A percentile compares a stretch with the other conserved stretches of the same genome.
Conservation (phyloP, 2,113 vertebrate species). For the Bufo gargarizans region DNA sequence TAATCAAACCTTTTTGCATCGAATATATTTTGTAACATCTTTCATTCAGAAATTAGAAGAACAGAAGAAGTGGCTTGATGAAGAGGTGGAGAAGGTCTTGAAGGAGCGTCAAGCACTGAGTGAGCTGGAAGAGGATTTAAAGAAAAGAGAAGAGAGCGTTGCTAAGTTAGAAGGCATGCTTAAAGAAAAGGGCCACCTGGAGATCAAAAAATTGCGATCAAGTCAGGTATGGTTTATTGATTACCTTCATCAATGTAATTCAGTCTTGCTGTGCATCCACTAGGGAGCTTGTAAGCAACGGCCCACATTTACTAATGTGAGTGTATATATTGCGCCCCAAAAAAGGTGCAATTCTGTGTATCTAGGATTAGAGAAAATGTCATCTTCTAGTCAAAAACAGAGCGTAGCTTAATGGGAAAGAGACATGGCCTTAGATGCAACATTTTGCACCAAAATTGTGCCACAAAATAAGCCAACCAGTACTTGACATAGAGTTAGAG, state of each 20-base stretch:
- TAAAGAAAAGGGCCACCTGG: conserved; percentile 80
- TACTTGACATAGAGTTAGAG: no score
- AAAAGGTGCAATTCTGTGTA: no score
- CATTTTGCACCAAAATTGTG: no score
- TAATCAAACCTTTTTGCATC: not conserved
- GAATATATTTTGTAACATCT: conserved; percentile 10
- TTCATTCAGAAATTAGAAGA: conserved; percentile 71
- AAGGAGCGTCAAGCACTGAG: conserved; percentile 77
- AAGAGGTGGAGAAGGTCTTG: conserved; percentile 84
- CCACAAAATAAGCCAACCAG: no score
- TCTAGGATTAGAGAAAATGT: no score
- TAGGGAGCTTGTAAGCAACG: not conserved
- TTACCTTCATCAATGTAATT: not conserved
- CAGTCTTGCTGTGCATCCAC: not conserved
- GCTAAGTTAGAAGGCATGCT: conserved; percentile 78
- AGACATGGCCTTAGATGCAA: no score
- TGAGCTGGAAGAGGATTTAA: conserved; percentile 84
- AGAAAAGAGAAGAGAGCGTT: conserved; percentile 81
- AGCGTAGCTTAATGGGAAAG: no score
- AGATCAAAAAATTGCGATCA: conserved; percentile 83
- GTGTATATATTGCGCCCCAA: not conserved
- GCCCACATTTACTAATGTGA: not conserved
- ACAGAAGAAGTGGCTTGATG: conserved; percentile 81
- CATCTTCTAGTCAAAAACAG: no score
- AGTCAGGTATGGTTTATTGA: conserved; percentile 77